Percentiles rank a stretch among this genome's conserved stretches.
These are phyloP conservation scores for Drosophila pseudotakahashii DNA, from an alignment of 2,888 invertebrate genomes.

Conservation along the genomic window DNA sequence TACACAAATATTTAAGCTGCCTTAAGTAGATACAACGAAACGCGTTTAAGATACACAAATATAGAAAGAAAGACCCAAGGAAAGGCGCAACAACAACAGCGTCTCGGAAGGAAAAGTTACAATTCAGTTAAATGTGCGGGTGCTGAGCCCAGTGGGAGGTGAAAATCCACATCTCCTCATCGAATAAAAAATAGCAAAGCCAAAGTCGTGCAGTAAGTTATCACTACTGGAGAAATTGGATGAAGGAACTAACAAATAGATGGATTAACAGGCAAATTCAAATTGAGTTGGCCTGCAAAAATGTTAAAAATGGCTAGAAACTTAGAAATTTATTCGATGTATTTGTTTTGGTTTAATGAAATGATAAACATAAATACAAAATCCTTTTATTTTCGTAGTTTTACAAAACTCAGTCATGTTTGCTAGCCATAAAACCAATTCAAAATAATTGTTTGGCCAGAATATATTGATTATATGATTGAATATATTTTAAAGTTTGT, in stretches of 20 bases:
- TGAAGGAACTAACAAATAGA: conserved; percentile 10
- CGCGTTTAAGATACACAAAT: conserved; percentile 79
- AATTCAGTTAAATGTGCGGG: conserved; percentile 43
- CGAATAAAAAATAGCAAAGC: conserved; percentile 23
- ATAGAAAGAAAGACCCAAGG: conserved; percentile 49
- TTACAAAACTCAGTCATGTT: not conserved
- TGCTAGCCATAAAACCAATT: not conserved
- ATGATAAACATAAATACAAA: not conserved
- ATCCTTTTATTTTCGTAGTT: not conserved
- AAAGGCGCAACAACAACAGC: conserved; percentile 56
- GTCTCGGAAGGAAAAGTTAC: conserved; percentile 66
- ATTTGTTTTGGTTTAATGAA: not conserved
- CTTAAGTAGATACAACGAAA: conserved; percentile 80
- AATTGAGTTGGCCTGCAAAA: conserved; percentile 8
- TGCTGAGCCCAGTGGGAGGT: conserved; percentile 63
- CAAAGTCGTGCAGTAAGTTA: conserved; percentile 77
- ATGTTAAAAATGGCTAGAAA: conserved; percentile 4
- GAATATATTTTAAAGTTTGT: not conserved
- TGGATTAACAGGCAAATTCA: conserved; percentile 8
- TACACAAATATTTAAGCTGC: conserved; percentile 78
- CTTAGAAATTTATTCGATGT: not conserved
- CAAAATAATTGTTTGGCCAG: not conserved
- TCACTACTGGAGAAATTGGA: conserved; percentile 67
- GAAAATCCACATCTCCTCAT: conserved; percentile 4
- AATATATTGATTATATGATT: not conserved